Percentiles rank a stretch among this genome's conserved stretches.
These are phyloP conservation scores for Myiagra hebetior DNA, from an alignment of 2,113 vertebrate genomes.

Conservation along the genomic window DNA sequence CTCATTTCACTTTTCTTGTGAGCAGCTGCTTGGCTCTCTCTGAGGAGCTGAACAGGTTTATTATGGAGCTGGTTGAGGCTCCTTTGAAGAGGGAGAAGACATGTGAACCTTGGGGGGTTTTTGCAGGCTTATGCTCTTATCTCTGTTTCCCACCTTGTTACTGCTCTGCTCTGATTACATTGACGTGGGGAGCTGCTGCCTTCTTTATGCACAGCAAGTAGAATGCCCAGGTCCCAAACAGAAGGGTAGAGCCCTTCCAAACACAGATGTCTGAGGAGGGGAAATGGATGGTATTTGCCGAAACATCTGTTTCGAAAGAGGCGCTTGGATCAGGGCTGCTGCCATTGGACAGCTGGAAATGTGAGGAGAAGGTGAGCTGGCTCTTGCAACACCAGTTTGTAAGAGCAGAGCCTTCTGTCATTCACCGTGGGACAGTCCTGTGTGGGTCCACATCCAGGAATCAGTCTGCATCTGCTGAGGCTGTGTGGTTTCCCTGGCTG, in stretches of 20 bases:
- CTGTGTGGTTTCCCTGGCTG: background rate
- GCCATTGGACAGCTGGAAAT: background rate
- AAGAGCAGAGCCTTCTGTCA: background rate
- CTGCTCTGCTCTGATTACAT: conserved; percentile 1
- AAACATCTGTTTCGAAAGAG: background rate
- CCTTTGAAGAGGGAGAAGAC: background rate
- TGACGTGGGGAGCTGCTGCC: background rate
- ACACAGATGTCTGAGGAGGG: background rate
- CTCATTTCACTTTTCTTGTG: background rate
- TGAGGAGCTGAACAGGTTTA: background rate
- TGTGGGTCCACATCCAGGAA: background rate
- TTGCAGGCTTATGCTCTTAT: background rate
- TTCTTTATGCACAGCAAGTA: background rate
- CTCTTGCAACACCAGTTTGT: background rate
- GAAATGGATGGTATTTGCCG: background rate
- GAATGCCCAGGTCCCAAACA: background rate
- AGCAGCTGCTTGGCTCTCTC: background rate
- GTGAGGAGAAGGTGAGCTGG: background rate
- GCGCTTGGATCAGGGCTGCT: background rate
- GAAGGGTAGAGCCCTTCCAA: background rate
- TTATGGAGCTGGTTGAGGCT: background rate
- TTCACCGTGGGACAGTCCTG: background rate
- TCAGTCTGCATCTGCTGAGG: background rate
- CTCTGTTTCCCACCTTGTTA: background rate
- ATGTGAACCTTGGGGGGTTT: background rate